A percentile compares a stretch with the other conserved stretches of the same genome.
Evolutionary conservation across 2,888 invertebrate genomes (phyloP).

Genomic region (Minunthozetes semirufus): DNA sequence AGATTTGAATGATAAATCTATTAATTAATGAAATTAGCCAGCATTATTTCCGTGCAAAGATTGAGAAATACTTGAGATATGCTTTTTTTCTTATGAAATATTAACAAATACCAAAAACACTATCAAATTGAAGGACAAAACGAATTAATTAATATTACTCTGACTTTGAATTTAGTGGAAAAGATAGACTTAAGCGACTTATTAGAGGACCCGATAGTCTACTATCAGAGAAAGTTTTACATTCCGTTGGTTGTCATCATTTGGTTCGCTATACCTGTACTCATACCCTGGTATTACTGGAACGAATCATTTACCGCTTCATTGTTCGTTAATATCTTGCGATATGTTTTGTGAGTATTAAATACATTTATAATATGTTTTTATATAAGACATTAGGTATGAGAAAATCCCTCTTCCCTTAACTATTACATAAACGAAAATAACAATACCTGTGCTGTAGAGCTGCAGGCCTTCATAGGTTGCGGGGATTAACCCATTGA

Average conservation of each 20-base stretch:
- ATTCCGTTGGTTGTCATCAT: constrained; percentile 47
- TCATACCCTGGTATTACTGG: constrained; percentile 76
- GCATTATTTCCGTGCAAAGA: too few species aligned
- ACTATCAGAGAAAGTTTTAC: constrained; percentile 52
- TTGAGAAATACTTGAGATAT: too few species aligned
- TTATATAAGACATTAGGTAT: not conserved
- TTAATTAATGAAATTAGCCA: too few species aligned
- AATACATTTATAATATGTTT: not conserved
- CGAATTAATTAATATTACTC: too few species aligned
- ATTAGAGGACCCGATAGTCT: constrained; percentile 50
- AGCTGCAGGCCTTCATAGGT: too few species aligned
- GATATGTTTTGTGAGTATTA: constrained; percentile 62
- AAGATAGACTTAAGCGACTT: constrained; percentile 51
- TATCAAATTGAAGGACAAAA: too few species aligned
- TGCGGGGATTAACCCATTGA: not conserved
- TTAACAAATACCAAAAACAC: too few species aligned
- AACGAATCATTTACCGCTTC: constrained; percentile 67
- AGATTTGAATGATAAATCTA: too few species aligned
- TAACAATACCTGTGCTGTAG: not conserved
- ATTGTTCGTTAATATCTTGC: constrained; percentile 68
- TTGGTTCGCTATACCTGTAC: constrained; percentile 50
- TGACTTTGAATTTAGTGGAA: constrained; percentile 40
- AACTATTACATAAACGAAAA: not conserved
- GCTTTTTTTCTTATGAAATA: too few species aligned
- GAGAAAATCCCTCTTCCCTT: not conserved